These are phyloP conservation scores for Paratrypauchen microcephalus DNA, from an alignment of 2,797 vertebrate species.

Conservation along the genomic window DNA sequence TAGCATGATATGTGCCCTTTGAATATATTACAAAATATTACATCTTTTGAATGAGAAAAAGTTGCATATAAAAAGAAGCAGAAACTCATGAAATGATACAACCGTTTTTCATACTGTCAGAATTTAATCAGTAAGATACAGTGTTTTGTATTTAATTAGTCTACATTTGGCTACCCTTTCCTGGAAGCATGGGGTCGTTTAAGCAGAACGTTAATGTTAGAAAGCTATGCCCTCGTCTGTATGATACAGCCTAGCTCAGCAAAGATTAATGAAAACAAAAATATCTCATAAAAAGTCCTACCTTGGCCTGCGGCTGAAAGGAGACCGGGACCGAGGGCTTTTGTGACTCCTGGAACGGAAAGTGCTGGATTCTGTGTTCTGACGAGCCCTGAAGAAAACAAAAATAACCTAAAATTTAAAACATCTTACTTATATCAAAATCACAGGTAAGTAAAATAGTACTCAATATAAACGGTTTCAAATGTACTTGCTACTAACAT, in stretches of 20 bases:
- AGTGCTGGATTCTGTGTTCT: constrained; percentile 84
- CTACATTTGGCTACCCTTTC: neutral
- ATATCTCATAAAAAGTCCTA: constrained; percentile 61
- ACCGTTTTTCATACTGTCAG: no score
- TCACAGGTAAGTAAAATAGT: neutral
- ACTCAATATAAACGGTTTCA: neutral
- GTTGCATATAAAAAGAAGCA: no score
- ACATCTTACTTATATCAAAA: neutral
- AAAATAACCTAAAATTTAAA: neutral
- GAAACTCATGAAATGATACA: no score
- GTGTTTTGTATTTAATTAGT: neutral
- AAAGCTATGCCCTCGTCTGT: constrained; percentile 22
- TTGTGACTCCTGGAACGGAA: constrained; percentile 83
- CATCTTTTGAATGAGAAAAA: no score
- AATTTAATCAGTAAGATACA: neutral
- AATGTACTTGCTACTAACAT: neutral
- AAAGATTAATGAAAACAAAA: constrained; percentile 32
- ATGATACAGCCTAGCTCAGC: constrained; percentile 12
- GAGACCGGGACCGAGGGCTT: constrained; percentile 83
- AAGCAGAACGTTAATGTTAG: neutral
- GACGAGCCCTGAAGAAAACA: constrained; percentile 83
- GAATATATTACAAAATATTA: no score
- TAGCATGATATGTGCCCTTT: no score
- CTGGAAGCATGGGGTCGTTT: neutral
- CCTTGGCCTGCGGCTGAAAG: constrained; percentile 89